Evolutionary conservation across 2,888 invertebrate species (phyloP), one percentile per base, ranked within the genome.

Genomic region (Phasia obesa): DNA sequence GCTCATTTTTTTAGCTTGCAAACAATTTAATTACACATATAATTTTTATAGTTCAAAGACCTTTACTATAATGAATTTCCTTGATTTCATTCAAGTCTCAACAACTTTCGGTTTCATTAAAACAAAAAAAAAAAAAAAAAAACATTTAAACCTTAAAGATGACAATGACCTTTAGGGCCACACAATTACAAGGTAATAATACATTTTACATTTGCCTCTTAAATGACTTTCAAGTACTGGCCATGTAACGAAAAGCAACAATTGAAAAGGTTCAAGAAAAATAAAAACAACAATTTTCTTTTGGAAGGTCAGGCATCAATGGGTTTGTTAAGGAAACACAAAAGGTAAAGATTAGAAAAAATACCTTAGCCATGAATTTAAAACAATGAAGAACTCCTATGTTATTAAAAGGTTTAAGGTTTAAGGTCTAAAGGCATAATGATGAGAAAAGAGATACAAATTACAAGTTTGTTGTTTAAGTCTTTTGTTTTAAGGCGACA

Each of bases 81-180:
- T 25, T 11, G 19, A 49, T 65, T n/a, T 17, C 0, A 1, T 15
- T 62, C 4, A 53, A 19, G 42, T 25, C 19, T 19, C 59, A 53
- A 70, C 23, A 59, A 70, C 44, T 70, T 47, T 77, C 19, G 44
- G 17, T 53, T 31, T 31, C 13, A 51, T 25, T 59, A 9, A 44
- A 38, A 17, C 19, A 4, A 2, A 13, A 11, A 65, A 49, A n/a
- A 11, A 55, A 9, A 42, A 25, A 19, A n/a, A 17, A n/a, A 3
- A 17, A 5, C 17, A 17, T 44, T 23, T 11, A 25, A 60, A 62
- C 70, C 13, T 27, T 53, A 27, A 59, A 42, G 21, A 47, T 49
- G 65, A 51, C 71, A 78, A 65, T 78, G 71, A 65, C 64, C 78
- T 65, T 42, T 38, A 57, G 57, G 57, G 62, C 23, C 19, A 55